Conservation (phyloP, 1,140 invertebrate genomes). For the Bombus balteatus region DNA sequence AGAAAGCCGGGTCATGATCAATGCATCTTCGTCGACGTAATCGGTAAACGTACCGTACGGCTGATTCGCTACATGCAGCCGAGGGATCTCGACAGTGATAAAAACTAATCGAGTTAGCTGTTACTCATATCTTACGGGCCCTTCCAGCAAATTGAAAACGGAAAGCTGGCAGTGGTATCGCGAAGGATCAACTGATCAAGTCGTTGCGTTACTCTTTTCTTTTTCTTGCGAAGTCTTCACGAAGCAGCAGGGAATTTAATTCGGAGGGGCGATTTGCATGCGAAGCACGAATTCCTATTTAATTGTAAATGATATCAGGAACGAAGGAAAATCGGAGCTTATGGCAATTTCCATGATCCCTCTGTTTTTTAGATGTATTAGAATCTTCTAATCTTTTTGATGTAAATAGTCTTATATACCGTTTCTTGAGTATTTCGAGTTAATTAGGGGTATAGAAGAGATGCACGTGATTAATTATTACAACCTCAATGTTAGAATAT, state of each 20-base stretch:
- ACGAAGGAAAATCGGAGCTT: not conserved
- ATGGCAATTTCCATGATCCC: not conserved
- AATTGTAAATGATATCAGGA: not conserved
- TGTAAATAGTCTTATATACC: too few relatives aligned
- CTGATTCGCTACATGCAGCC: conserved; percentile 46
- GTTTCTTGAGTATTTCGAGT: too few relatives aligned
- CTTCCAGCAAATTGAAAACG: conserved; percentile 39
- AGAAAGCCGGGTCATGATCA: conserved; percentile 7
- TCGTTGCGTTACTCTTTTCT: too few relatives aligned
- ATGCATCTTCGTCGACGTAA: conserved; percentile 59
- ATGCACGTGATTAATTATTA: too few relatives aligned
- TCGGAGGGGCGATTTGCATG: not conserved
- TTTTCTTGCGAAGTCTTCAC: not conserved
- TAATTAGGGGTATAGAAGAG: too few relatives aligned
- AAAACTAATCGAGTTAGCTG: conserved; percentile 35
- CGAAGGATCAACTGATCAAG: too few relatives aligned
- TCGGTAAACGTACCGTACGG: conserved; percentile 33
- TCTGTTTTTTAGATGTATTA: too few relatives aligned
- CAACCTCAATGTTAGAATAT: too few relatives aligned
- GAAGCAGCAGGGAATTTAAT: not conserved
- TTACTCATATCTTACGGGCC: conserved; percentile 31
- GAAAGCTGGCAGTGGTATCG: not conserved
- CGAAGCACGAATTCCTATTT: not conserved
- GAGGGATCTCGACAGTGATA: not conserved
- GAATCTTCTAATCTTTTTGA: too few relatives aligned